These are phyloP conservation scores for Brachionus asplanchnoidis DNA, from an alignment of 1,140 invertebrate genomes.

Conservation along the genomic window DNA sequence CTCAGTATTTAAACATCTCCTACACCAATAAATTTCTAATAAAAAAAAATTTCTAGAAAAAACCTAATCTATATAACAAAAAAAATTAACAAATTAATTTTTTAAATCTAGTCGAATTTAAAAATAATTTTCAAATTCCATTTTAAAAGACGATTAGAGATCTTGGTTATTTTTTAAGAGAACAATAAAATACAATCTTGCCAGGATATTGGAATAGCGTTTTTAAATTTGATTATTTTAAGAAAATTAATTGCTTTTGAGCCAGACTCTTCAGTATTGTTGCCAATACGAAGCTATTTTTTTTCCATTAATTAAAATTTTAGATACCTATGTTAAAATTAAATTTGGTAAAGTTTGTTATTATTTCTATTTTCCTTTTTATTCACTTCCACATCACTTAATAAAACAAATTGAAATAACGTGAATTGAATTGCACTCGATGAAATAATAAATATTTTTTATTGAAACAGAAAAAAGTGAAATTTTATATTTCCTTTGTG, in stretches of 20 bases:
- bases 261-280: not conserved
- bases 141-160: not conserved
- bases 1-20: not conserved
- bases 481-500: conserved; percentile 25
- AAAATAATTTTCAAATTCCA: not conserved
- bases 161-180: too few relatives aligned
- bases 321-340: not conserved
- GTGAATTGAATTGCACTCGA: not conserved
- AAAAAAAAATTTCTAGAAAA: not conserved
- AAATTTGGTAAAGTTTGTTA: not conserved
- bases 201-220: not conserved
- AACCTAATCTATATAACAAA: not conserved
- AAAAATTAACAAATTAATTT: not conserved
- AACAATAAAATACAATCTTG: conserved; percentile 1
- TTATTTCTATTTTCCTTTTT: not conserved
- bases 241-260: not conserved
- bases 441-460: conserved; percentile 20
- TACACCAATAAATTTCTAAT: not conserved
- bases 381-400: not conserved
- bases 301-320: not conserved
- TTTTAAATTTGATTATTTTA: not conserved
- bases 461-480: not conserved
- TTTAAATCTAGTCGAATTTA: not conserved
- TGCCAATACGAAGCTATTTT: not conserved
- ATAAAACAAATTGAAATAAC: not conserved